A percentile compares a stretch with the other conserved stretches of the same genome.
These are phyloP conservation scores for Grus americana DNA, from an alignment of 2,113 vertebrate genomes.

Conservation along the genomic window DNA sequence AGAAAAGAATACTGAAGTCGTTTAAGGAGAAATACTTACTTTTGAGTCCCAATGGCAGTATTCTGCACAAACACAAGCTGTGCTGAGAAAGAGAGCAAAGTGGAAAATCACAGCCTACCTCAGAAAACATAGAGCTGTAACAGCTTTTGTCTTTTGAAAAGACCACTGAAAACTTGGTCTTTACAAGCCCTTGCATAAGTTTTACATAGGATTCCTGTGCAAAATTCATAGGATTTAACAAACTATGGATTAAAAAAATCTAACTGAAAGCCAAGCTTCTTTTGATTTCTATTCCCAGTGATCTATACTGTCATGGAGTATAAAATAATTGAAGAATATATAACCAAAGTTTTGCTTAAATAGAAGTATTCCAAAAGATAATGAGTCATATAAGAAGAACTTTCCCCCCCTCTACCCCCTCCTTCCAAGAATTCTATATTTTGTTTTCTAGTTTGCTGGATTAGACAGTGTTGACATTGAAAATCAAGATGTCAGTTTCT, in stretches of 20 bases:
- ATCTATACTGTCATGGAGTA: neutral
- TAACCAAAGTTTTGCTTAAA: neutral
- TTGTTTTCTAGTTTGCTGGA: neutral
- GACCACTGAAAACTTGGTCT: neutral
- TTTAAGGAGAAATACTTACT: neutral
- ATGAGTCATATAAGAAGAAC: neutral
- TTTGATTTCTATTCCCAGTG: neutral
- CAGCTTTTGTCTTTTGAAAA: neutral
- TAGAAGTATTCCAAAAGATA: neutral
- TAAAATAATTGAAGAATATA: neutral
- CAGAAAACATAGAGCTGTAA: fast-evolving
- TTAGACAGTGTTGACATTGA: neutral
- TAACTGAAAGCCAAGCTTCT: neutral
- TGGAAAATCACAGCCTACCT: neutral
- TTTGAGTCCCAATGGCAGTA: neutral
- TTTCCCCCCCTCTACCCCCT: fast-evolving
- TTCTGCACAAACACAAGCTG: neutral
- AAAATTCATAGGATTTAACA: neutral
- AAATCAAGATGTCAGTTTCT: neutral
- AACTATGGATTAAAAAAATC: neutral
- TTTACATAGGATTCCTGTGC: neutral
- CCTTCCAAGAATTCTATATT: neutral
- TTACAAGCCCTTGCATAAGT: neutral
- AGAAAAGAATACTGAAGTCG: neutral
- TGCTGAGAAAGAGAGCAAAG: neutral